Base-by-base conservation (phyloP, 2,113 vertebrate genomes). In the Galeopterus variegatus region DNA sequence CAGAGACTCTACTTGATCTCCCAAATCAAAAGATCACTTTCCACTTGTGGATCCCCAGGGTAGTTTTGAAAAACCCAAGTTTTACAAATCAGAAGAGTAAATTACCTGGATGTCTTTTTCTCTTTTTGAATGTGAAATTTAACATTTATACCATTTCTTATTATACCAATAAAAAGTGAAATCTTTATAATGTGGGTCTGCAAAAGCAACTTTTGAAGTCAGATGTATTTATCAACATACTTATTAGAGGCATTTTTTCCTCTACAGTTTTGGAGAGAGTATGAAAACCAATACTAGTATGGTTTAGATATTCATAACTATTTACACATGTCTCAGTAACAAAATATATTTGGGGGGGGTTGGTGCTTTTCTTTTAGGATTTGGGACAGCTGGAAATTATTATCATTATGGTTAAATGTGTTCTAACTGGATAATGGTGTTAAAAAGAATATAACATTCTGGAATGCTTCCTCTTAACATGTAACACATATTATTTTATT, bases 291-390 rank as follows among this genome's bases (percentile, higher is more conserved):
- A 83, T 41, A 62, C 88, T 52, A 84, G 79, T 83, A 90, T 83
- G 95, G 96, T 96, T 98, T 95, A 96, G 90, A 97, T 96, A 97
- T 92, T 97, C 88, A 79, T 96, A 97, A 98, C 90, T 96, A 75
- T 98, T 97, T 95, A 97, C 97, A 98, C 54, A 97, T 98, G 97
- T 96, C 77, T 93, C 93, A 95, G 96, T 96, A 97, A 98, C 89
- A 97, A 98, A 98, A 92, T 96, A 96, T 96, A 96, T 97, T 96
- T 94, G 19, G 94, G 96, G 41, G 70, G 89, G 82, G 41, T 13
- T 81, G 69, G 83, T 10, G 1, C 56, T 94, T 97, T 90, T 92
- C 93, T 93, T 96, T 97, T 95, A 97, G 95, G 69, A 96, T 97
- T 95, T 97, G 31, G 28, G 72, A 85, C 96, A 97, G 95, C 92